Base-by-base conservation (phyloP, 92 coral and sea anemone genomes). In the Palythoa grandis region DNA sequence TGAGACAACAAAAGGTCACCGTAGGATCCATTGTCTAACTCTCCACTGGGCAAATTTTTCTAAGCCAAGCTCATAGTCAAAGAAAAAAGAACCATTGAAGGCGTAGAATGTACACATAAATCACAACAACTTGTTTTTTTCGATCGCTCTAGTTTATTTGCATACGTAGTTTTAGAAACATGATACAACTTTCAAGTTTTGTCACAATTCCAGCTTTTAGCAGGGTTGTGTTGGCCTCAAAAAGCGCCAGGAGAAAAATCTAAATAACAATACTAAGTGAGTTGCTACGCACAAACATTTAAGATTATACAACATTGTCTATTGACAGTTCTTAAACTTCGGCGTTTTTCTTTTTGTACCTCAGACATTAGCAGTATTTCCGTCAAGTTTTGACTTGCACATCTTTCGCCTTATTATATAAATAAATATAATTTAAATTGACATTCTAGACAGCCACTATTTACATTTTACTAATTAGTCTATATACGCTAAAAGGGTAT, bases 381-480 rank as follows among this genome's bases (percentile, higher is more conserved):
- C 40, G 65, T 25, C 66, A 2, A 56, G 50, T 15, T 57, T 11
- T 63, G 57, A 12, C 72, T 65, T 40, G 71, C 52, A 11, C 22
- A 16, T 22, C n/a, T 24, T 17, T 48, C 23, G 39, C 57, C 7
- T 65, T n/a, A 11, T 57, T 61, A 10, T 40, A 80, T 52, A 80
- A 66, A 80, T 80, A 80, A 80, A 65, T 52, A 80, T 6, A 29
- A 58, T 48, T 80, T 48, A 68, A 10, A 8, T 48, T 43, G 25
- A 80, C 47, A 47, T 80, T 80, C 40, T 19, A 14, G 85, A 66
- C 5, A 12, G 16, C 14, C 25, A 67, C 14, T 66, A 80, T 65
- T 80, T 80, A 67, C 85, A 65, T 7, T 15, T 58, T 25, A 43
- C 63, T 66, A 68, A 80, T 80, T 68, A 14, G 50, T 17, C 23